Evolutionary conservation across 2,888 invertebrate genomes (phyloP), one percentile per base, ranked within the genome.

Genomic region (Hirtodrosophila histrioides): DNA sequence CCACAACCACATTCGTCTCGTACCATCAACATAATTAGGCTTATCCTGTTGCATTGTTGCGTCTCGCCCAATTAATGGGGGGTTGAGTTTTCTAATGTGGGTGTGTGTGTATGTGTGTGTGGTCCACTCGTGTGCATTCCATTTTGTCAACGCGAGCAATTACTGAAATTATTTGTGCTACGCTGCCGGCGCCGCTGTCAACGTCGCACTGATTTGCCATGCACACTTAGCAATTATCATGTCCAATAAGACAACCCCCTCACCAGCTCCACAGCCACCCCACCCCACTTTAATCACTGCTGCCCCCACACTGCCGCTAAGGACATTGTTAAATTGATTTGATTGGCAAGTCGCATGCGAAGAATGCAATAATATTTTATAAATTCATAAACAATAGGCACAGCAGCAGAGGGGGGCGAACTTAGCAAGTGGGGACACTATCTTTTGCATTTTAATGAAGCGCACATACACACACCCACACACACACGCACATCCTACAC

Each of bases 41-140:
- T 53, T 73, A 78, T 75, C 76, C 70, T 65, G 76, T 78, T 80
- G 78, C 83, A 76, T 66, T 60, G 70, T 65, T 67, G 40, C 11
- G 36, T 35, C 3, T 33, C 39, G 44, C 44, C 39, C 57, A 55
- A 39, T 12, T 17, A 41, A 37, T 31, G 37, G 29, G 43, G 37
- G 37, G 45, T 4, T 27, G 27, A 5, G 27, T 27, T 40, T 33
- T 36, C 36, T 17, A 17, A 1, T 17, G 17, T 33, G 12, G 24
- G 17, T 27, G 9, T 24, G 17, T 31, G 11, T 11, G 4, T 17
- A 29, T 12, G 40, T 2, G 10, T 12, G 23, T 27, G 12, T 27
- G 8, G 3, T 41, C 11, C 17, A 31, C 7, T 9, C 37, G 39
- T 40, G 49, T 56, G 68, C 48, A 71, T 68, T 63, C 55, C 60